Percentiles rank a stretch among this genome's conserved stretches.
These are phyloP conservation scores for Pyrocoelia pectoralis DNA, from an alignment of 2,888 invertebrate species.

Conservation along the genomic window DNA sequence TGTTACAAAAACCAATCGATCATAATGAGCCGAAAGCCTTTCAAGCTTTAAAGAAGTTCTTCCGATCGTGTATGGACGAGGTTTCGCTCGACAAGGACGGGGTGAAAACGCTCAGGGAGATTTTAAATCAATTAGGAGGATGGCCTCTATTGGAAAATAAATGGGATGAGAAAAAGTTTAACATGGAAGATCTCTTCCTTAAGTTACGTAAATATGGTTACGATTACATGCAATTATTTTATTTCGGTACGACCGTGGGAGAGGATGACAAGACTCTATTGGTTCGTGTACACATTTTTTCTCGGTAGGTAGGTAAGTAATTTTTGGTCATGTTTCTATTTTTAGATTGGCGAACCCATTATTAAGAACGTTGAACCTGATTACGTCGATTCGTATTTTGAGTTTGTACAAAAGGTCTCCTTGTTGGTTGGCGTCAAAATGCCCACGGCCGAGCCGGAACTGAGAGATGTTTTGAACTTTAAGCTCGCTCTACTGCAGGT, in stretches of 20 bases:
- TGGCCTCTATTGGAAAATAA: conserved; percentile 82
- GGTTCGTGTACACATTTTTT: conserved; percentile 25
- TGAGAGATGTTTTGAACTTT: not conserved
- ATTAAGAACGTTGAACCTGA: conserved; percentile 7
- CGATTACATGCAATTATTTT: conserved; percentile 25
- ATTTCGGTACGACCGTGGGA: conserved; percentile 21
- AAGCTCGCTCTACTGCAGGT: not conserved
- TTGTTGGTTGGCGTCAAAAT: not conserved
- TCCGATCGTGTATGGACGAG: conserved; percentile 56
- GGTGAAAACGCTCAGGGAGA: conserved; percentile 63
- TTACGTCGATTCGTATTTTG: not conserved
- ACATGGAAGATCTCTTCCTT: conserved; percentile 19
- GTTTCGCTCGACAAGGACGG: conserved; percentile 74
- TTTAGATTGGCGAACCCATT: conserved; percentile 5
- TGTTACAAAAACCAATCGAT: conserved; percentile 54
- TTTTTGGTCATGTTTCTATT: not conserved
- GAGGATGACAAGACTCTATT: conserved; percentile 15
- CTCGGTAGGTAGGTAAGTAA: too few relatives aligned
- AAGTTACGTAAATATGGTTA: conserved; percentile 25
- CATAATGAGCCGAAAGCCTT: conserved; percentile 54
- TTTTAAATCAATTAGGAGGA: conserved; percentile 73
- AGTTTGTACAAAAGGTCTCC: not conserved
- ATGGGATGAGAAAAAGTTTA: conserved; percentile 65
- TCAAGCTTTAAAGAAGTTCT: conserved; percentile 58
- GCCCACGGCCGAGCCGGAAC: not conserved